Conservation (phyloP, 2,113 vertebrate genomes). For the Heterocephalus glaber region DNA sequence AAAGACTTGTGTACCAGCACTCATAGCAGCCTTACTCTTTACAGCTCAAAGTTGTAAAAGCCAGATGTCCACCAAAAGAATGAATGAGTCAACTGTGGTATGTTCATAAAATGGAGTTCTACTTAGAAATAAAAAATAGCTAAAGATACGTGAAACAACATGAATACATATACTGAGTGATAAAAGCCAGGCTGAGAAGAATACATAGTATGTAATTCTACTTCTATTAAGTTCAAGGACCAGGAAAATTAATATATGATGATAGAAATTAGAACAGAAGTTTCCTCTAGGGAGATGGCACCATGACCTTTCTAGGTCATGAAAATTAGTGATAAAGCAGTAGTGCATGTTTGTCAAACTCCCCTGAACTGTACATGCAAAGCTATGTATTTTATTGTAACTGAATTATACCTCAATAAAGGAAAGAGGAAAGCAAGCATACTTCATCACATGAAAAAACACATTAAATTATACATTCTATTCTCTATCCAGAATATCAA, state of each 20-base stretch:
- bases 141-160: not conserved
- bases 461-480: not conserved
- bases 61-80: not conserved
- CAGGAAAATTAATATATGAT: not conserved
- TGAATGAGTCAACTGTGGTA: not conserved
- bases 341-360: not conserved
- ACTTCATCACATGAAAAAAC: not conserved
- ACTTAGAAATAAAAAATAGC: not conserved
- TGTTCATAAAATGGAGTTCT: not conserved
- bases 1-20: not conserved
- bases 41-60: slow-evolving; percentile 15
- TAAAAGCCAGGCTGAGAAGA: not conserved
- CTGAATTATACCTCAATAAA: not conserved
- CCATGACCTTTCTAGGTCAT: not conserved
- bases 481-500: slow-evolving; percentile 24
- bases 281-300: not conserved
- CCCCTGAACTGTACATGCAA: not conserved
- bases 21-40: not conserved
- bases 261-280: not conserved
- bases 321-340: not conserved
- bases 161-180: not conserved
- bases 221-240: not conserved
- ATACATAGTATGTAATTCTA: not conserved
- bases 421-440: not conserved
- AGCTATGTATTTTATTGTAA: not conserved